Evolutionary conservation across 2,113 vertebrate species (phyloP).

Genomic region (Callionymus lyra): DNA sequence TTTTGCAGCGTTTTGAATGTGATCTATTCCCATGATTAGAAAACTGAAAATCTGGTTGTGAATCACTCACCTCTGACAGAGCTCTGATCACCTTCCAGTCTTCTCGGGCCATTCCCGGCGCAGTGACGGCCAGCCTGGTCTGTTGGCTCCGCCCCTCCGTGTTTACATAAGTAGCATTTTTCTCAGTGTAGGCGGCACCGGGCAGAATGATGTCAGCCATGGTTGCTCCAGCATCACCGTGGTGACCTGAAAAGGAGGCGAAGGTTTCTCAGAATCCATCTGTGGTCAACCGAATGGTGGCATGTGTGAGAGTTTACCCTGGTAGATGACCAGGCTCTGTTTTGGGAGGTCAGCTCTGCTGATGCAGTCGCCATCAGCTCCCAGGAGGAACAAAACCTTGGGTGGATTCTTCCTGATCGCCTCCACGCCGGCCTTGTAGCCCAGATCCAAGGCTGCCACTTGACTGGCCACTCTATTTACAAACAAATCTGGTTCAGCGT

Average conservation of each 20-base stretch:
- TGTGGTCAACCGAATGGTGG: background rate
- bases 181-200: slow-evolving; percentile 93
- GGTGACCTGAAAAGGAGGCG: slow-evolving; percentile 74
- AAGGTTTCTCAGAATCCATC: background rate
- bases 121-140: slow-evolving; percentile 83
- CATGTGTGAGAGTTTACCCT: slow-evolving; percentile 66
- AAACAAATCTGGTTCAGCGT: slow-evolving; percentile 1
- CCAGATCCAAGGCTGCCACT: slow-evolving; percentile 92
- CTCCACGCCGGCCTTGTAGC: slow-evolving; percentile 93
- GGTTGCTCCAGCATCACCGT: slow-evolving; percentile 85
- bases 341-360: slow-evolving; percentile 87
- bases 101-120: slow-evolving; percentile 88
- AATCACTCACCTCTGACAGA: slow-evolving; percentile 79
- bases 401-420: slow-evolving; percentile 82
- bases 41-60: fast-evolving
- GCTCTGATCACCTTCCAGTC: slow-evolving; percentile 96
- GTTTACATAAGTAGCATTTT: slow-evolving; percentile 86
- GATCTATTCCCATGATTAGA: too few species aligned
- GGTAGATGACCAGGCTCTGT: slow-evolving; percentile 87
- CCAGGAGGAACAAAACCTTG: slow-evolving; percentile 85
- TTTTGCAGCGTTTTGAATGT: too few species aligned
- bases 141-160: slow-evolving; percentile 92
- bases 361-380: slow-evolving; percentile 85
- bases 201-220: slow-evolving; percentile 92
- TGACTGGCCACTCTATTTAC: slow-evolving; percentile 87